Evolutionary conservation across 2,113 vertebrate genomes (phyloP), one percentile per base, ranked within the genome.

Genomic region (Plotosus lineatus): DNA sequence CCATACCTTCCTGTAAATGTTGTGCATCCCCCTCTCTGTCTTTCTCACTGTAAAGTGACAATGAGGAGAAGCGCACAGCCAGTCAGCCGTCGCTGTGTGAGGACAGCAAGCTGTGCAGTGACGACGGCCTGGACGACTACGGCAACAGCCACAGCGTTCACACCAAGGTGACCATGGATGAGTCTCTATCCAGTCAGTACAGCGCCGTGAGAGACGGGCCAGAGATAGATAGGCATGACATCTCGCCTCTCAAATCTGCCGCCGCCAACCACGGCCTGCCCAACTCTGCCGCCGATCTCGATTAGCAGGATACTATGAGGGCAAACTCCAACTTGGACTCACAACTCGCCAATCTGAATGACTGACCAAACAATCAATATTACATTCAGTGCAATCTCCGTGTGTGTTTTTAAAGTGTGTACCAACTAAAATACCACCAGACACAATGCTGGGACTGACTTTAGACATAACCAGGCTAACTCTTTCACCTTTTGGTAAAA

Each of bases 101-200:
- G 3, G 92, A 94, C 69, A 95, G 95, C 85, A 96, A 95, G 80
- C 85, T 93, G 89, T 91, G 94, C 65, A 94, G 92, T 82, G 95
- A 95, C 0, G 93, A 95, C 6, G 94, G 95, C 91, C 90, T 96
- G 89, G 94, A 92, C 0, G 94, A 96, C 75, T 96, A 95, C 33
- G 94, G 94, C 1, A 95, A 94, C 84, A 94, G 95, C 55, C 95
- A 95, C 38, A 96, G 93, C 31, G 90, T 94, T 38, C 95, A 95
- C 12, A 95, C 94, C 1, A 95, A 97, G 88, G 94, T 96, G 90
- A 96, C 95, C 42, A 91, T 97, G 80, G 96, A 98, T 0, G 95
- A 94, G 77, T 97, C 96, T 53, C 94, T 98, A 92, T 94, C 91
- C 42, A 96, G 95, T 87, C 96, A 97, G 92, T 94, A 94, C 90